These are phyloP conservation scores for Cydia amplana DNA, from an alignment of 1,140 invertebrate genomes.

Conservation along the genomic window DNA sequence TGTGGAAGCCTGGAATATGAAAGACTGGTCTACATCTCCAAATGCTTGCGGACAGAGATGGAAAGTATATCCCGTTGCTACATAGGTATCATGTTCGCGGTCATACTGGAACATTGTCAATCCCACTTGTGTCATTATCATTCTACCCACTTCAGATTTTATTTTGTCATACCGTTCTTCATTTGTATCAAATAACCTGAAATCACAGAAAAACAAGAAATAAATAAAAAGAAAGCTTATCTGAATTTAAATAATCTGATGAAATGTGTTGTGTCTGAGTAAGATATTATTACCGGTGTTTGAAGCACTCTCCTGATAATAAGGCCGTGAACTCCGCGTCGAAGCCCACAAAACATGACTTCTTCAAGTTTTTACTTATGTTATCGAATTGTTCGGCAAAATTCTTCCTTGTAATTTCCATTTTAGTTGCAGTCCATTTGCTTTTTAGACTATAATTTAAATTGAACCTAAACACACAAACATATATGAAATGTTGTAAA, in stretches of 20 bases:
- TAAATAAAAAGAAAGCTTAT: neutral
- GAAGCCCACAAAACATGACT: slow-evolving; percentile 81
- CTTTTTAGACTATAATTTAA: neutral
- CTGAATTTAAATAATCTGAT: neutral
- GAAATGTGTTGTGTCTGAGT: neutral
- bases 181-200: slow-evolving; percentile 85
- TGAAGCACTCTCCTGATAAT: slow-evolving; percentile 69
- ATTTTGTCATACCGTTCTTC: slow-evolving; percentile 82
- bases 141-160: slow-evolving; percentile 79
- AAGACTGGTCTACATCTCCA: slow-evolving; percentile 80
- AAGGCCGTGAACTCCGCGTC: slow-evolving; percentile 86
- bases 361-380: slow-evolving; percentile 75
- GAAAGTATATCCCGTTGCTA: slow-evolving; percentile 83
- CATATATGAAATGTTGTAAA: too few relatives aligned
- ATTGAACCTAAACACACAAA: neutral
- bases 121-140: slow-evolving; percentile 83
- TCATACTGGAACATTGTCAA: slow-evolving; percentile 82
- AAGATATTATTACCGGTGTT: slow-evolving; percentile 73
- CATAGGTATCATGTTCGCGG: slow-evolving; percentile 80
- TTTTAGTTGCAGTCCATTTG: slow-evolving; percentile 38
- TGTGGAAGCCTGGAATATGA: slow-evolving; percentile 82
- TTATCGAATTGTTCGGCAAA: slow-evolving; percentile 75
- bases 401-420: slow-evolving; percentile 80
- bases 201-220: slow-evolving; percentile 56
- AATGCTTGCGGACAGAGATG: slow-evolving; percentile 83